Evolutionary conservation across 2,113 vertebrate species (phyloP).

Genomic region (Suricata suricatta): DNA sequence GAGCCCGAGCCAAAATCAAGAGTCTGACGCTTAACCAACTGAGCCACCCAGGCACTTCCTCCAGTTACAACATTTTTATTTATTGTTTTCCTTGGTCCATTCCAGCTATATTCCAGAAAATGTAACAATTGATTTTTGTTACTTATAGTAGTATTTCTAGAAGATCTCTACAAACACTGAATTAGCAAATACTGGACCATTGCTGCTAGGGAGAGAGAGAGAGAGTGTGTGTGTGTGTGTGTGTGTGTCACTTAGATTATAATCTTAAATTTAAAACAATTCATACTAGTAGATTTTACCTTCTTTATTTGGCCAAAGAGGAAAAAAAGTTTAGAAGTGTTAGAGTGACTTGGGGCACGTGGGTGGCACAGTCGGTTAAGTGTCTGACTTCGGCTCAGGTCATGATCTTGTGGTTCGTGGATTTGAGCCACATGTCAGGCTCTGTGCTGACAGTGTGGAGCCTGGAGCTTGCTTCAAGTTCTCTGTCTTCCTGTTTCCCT

Average conservation of each 20-base stretch:
- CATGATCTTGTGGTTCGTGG: no score
- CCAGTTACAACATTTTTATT: neutral
- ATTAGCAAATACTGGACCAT: neutral
- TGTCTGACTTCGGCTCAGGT: no score
- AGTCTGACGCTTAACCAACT: no score
- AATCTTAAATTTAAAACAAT: neutral
- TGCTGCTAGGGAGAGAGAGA: neutral
- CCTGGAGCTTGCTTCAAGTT: no score
- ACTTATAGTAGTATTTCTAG: neutral
- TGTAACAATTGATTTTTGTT: neutral
- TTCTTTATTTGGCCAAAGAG: constrained; percentile 11
- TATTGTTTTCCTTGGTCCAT: neutral
- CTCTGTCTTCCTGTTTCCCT: no score
- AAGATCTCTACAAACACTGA: neutral
- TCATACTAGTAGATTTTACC: neutral
- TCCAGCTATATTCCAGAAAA: neutral
- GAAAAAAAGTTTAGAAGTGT: neutral
- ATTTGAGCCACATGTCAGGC: no score
- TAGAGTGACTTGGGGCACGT: neutral
- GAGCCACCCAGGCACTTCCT: no score
- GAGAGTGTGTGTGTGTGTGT: accelerated
- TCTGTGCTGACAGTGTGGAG: no score
- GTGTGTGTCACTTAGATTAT: neutral
- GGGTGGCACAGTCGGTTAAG: no score
- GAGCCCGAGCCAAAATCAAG: no score